These are phyloP conservation scores for Xylocopa sonorina DNA, from an alignment of 1,140 invertebrate species.

Conservation along the genomic window DNA sequence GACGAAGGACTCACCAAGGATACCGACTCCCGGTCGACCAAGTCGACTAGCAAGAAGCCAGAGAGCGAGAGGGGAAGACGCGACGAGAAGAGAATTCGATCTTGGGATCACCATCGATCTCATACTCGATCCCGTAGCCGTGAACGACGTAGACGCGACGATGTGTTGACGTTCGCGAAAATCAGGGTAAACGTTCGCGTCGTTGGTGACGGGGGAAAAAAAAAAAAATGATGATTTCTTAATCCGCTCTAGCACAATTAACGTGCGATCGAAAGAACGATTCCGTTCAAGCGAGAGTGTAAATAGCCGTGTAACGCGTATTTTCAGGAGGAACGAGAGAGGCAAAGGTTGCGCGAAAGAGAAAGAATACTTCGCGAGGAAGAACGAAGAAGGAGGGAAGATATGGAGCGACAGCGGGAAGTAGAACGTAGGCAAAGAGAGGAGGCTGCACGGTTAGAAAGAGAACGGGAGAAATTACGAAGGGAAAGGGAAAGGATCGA, in stretches of 20 bases:
- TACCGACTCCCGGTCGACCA: constrained; percentile 76
- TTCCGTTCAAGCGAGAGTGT: neutral
- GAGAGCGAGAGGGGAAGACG: constrained; percentile 77
- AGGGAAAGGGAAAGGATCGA: constrained; percentile 90
- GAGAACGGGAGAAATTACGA: constrained; percentile 89
- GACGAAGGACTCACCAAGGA: constrained; percentile 75
- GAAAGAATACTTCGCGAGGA: constrained; percentile 90
- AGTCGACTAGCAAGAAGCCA: constrained; percentile 78
- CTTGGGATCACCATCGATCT: constrained; percentile 76
- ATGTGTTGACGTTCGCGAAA: constrained; percentile 86
- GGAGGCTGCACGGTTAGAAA: constrained; percentile 90
- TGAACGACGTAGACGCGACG: constrained; percentile 78
- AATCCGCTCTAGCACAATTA: neutral
- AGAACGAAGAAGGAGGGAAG: constrained; percentile 87
- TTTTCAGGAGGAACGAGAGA: constrained; percentile 88
- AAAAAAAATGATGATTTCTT: no score
- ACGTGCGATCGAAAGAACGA: neutral
- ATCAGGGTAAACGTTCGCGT: constrained; percentile 82
- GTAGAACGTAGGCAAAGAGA: constrained; percentile 90
- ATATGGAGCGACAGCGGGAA: constrained; percentile 87
- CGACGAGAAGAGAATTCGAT: constrained; percentile 76
- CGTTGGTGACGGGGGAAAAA: neutral
- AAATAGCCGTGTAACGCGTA: neutral
- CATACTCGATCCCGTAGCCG: constrained; percentile 77
- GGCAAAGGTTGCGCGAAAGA: constrained; percentile 88